Base-by-base conservation (phyloP, 2,113 vertebrate genomes). In the Cyphomyrus plagiostoma region DNA sequence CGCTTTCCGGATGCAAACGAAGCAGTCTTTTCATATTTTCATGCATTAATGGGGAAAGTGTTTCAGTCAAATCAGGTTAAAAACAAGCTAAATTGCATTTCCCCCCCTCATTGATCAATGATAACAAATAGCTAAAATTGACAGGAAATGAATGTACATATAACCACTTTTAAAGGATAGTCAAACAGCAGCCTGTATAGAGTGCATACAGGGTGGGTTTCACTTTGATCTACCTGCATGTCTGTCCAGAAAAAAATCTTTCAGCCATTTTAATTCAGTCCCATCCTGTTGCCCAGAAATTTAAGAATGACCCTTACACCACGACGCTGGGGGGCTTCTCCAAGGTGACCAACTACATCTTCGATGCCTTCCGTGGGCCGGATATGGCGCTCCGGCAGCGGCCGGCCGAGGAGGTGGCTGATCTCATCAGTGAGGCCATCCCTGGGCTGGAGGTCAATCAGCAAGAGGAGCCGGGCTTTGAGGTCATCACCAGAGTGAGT, bases 401-500 rank as follows among this genome's bases (percentile, higher is more conserved):
- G 66, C 98, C 98, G 56, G 95, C 96, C 0, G 97, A 98, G 92
- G 98, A 99, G 93, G 96, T 98, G 96, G 97, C 97, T 0, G 97
- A 98, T 92, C 95, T 98, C 88, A 93, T 99, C 91, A 97, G 95
- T 26, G 98, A 99, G 91, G 95, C 97, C 87, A 98, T 99, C 93
- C 97, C 98, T 23, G 98, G 97, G 0, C 95, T 99, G 91, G 98
- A 98, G 94, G 98, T 99, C 94, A 98, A 98, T 94, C 98, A 99
- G 89, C 98, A 99, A 94, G 98, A 99, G 92, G 98, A 99, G 92
- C 98, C 98, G 0, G 98, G 98, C 89, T 99, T 99, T 90, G 98
- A 99, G 96, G 98, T 99, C 93, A 98, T 99, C 95, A 99, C 97
- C 91, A 96, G 97, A 94, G 98, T 99, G 93, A 98, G 98, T 96